These are phyloP conservation scores for Phalacrocorax pelagicus DNA, from an alignment of 2,113 vertebrate genomes.

Conservation along the genomic window DNA sequence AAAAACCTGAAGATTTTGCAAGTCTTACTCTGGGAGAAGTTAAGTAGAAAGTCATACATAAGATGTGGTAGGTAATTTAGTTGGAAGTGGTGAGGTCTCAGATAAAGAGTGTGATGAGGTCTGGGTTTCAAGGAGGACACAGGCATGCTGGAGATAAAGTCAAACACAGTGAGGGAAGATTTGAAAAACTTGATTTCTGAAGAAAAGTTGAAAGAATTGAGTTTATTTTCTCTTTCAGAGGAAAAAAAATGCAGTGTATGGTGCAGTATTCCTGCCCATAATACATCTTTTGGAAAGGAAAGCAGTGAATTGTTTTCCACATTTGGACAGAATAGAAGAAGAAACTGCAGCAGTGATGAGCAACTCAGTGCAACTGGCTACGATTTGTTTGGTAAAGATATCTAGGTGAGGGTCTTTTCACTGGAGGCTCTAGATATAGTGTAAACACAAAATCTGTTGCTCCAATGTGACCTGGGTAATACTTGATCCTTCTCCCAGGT, in stretches of 20 bases:
- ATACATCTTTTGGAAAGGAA: background rate
- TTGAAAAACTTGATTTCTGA: background rate
- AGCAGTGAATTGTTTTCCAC: background rate
- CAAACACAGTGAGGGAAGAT: background rate
- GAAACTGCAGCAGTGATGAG: background rate
- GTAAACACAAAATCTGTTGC: background rate
- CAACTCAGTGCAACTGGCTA: background rate
- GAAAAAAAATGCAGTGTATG: fast-evolving
- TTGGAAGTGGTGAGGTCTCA: background rate
- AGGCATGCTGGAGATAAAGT: background rate
- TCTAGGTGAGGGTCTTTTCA: background rate
- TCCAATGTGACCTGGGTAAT: background rate
- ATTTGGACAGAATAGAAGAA: background rate
- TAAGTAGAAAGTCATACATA: background rate
- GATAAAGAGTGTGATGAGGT: background rate
- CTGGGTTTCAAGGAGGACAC: background rate
- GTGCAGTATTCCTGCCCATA: background rate
- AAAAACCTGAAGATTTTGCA: background rate
- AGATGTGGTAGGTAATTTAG: background rate
- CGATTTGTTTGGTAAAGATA: background rate
- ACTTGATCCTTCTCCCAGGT: background rate
- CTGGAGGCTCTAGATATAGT: background rate
- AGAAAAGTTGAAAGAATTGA: background rate
- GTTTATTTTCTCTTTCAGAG: background rate
- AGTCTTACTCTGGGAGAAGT: background rate